These are phyloP conservation scores for Meteorus sp. DNA, from an alignment of 1,140 invertebrate genomes.

Conservation along the genomic window DNA sequence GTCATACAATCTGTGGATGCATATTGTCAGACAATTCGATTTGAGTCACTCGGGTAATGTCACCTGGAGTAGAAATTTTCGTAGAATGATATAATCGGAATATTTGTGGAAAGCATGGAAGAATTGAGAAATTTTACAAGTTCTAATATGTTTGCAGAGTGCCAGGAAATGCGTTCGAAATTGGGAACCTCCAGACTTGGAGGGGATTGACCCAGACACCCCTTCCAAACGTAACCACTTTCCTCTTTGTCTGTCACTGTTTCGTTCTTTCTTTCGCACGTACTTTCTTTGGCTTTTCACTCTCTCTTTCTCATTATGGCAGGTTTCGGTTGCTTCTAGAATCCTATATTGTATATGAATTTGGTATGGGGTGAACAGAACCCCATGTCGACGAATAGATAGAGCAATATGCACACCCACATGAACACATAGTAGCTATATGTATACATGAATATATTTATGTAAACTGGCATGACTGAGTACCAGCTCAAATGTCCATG, in stretches of 20 bases:
- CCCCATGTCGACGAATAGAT: constrained; percentile 42
- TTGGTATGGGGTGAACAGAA: constrained; percentile 42
- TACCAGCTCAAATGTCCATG: no score
- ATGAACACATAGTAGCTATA: neutral
- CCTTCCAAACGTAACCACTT: constrained; percentile 51
- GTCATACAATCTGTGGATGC: no score
- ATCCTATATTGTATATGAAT: constrained; percentile 40
- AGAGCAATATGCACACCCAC: constrained; percentile 40
- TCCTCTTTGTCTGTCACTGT: no score
- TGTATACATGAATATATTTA: no score
- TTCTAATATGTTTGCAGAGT: constrained; percentile 43
- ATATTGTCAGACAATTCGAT: no score
- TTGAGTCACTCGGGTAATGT: no score
- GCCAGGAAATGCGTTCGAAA: constrained; percentile 57
- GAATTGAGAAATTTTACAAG: neutral
- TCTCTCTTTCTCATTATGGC: constrained; percentile 36
- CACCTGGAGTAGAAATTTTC: no score
- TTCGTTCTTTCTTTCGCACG: no score
- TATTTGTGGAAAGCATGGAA: neutral
- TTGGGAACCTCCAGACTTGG: constrained; percentile 53
- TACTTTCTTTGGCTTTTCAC: constrained; percentile 1
- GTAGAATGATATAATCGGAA: neutral
- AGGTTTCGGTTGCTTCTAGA: constrained; percentile 41
- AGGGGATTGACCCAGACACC: constrained; percentile 61
- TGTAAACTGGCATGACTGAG: no score